Percentiles rank a stretch among this genome's conserved stretches.
Evolutionary conservation across 2,888 invertebrate genomes (phyloP).

Genomic region (Agrochola circellaris): DNA sequence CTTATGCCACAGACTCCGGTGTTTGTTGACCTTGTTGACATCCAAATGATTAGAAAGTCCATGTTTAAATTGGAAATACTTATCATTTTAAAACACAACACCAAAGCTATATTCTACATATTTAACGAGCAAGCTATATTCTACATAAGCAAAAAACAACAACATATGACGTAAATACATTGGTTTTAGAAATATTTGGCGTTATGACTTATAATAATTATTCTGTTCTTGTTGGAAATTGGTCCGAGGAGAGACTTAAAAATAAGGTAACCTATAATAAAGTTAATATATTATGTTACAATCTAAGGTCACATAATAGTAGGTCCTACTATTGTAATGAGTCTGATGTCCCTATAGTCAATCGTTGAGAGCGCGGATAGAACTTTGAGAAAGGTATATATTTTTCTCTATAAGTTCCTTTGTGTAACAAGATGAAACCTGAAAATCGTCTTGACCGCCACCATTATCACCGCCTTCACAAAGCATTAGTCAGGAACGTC

Average conservation of each 20-base stretch:
- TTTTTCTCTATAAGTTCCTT: background rate
- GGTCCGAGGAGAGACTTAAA: constrained; percentile 86
- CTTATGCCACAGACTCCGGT: background rate
- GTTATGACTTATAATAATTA: constrained; percentile 82
- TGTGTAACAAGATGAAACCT: background rate
- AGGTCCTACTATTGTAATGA: background rate
- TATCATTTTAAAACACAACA: too few species aligned
- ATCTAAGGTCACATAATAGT: background rate
- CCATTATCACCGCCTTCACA: background rate
- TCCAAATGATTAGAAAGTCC: background rate
- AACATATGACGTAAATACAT: background rate
- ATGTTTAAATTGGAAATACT: too few species aligned
- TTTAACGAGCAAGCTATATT: too few species aligned
- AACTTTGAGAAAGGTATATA: background rate
- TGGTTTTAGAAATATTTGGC: background rate
- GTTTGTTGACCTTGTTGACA: background rate
- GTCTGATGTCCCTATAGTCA: background rate
- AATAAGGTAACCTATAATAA: constrained; percentile 78
- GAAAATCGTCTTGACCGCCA: background rate
- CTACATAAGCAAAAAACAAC: too few species aligned
- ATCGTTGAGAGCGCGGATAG: background rate
- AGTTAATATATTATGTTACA: too few species aligned
- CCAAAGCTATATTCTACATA: too few species aligned
- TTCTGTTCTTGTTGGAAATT: constrained; percentile 84
- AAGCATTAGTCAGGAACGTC: background rate